Base-by-base conservation (phyloP, 1,140 invertebrate species). In the Harpegnathos saltator region DNA sequence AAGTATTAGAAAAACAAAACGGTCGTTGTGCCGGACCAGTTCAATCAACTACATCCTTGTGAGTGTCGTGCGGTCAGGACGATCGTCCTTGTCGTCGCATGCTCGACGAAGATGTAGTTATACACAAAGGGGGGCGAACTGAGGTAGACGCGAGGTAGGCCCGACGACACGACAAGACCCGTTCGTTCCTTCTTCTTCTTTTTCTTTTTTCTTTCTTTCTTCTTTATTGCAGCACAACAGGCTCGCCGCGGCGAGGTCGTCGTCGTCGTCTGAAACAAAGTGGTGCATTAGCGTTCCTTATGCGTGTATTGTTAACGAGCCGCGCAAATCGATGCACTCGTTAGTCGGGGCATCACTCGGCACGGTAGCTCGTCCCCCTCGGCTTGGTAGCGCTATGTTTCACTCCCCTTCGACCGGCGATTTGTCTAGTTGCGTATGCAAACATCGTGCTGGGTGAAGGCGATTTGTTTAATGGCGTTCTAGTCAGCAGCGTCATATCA, bases 271-370 rank as follows among this genome's bases (percentile, higher is more conserved):
- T 24, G 86, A 89, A 89, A 89, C 87, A 88, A 89, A 88, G 78
- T 88, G 83, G 69, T 73, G 63, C 87, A 85, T 88, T 88, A 88
- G 84, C 54, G 83, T 85, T 80, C 74, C 86, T 89, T 88, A 80
- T 58, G 75, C 86, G 50, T 85, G 87, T 85, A 89, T 89, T 88
- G 87, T 89, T 89, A 89, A 89, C 87, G 87, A 88, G 87, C 85
- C 86, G 82, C 77, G 83, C 87, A 88, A 88, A 88, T 85, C 87
- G 87, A 88, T 88, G 56, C 86, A 88, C 88, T 88, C 87, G 87
- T 88, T 88, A 88, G 75, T 68, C 59, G n/a, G 38, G 38, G 66
- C 54, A 85, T 88, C 83, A 73, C 77, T 75, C 63, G 86, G 44
- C 50, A 75, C 75, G 86, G 87, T 88, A 88, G 87, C 87, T 83